Conservation (phyloP, 2,113 vertebrate species). For the Miniopterus natalensis region DNA sequence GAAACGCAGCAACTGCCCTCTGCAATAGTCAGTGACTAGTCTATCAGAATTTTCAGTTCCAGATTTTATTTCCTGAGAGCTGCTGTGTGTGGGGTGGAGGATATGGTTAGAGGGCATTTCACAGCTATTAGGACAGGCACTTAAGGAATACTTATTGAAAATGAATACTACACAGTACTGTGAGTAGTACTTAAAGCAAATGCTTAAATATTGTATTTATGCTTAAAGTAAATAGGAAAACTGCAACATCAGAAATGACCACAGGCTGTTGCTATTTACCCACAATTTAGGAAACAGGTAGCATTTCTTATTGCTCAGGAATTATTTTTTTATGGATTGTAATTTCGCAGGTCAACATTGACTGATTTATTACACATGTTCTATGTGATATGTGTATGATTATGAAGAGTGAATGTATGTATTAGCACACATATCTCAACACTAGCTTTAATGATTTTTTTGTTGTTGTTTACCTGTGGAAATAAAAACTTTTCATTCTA, state of each 20-base stretch:
- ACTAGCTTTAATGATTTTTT: background rate
- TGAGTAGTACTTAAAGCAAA: background rate
- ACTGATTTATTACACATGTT: constrained; percentile 11
- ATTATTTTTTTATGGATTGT: background rate
- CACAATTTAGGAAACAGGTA: constrained; percentile 15
- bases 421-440: background rate
- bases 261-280: constrained; percentile 69
- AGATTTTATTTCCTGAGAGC: constrained; percentile 36
- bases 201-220: constrained; percentile 50
- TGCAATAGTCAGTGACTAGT: background rate
- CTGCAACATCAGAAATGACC: constrained; percentile 63
- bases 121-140: background rate
- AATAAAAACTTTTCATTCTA: background rate
- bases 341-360: background rate
- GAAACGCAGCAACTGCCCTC: background rate
- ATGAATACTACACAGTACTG: background rate
- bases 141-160: constrained; percentile 30
- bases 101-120: background rate
- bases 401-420: constrained; percentile 38
- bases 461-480: background rate
- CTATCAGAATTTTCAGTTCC: background rate
- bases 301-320: background rate
- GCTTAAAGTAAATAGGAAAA: constrained; percentile 45
- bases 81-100: background rate
- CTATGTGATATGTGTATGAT: background rate